phyloP scores from a whole-genome alignment of 2,113 vertebrate genomes.

The Archocentrus centrarchus region DNA sequence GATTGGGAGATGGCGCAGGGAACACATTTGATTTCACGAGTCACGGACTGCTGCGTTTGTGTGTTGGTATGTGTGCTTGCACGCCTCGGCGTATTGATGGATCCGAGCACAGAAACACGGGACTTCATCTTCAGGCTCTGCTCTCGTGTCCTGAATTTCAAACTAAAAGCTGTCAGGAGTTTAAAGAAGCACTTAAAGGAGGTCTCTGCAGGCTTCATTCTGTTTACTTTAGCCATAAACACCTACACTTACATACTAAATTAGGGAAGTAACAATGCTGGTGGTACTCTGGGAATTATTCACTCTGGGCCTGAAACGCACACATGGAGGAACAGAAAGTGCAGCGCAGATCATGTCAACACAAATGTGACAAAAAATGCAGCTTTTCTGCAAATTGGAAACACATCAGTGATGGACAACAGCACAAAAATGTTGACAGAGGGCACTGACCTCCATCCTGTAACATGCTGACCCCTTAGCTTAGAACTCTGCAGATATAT shows the following conservation, averaged over 20 bases:
- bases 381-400: too few relatives aligned
- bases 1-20: constrained; percentile 17
- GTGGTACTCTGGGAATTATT: too few relatives aligned
- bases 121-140: constrained; percentile 16
- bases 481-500: too few relatives aligned
- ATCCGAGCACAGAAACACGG: not conserved
- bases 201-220: not conserved
- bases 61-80: not conserved
- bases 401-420: too few relatives aligned
- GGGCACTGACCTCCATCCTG: too few relatives aligned
- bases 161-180: not conserved
- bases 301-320: too few relatives aligned
- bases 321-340: too few relatives aligned
- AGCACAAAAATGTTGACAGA: too few relatives aligned
- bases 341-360: too few relatives aligned
- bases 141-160: constrained; percentile 10
- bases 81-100: constrained; percentile 19
- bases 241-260: not conserved
- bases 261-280: not conserved
- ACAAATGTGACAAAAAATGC: too few relatives aligned
- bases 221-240: not conserved
- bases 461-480: too few relatives aligned
- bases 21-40: constrained; percentile 1
- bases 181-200: not conserved
- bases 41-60: not conserved